Evolutionary conservation across 2,797 vertebrate genomes (phyloP).

Genomic region (Phrynocephalus forsythii): DNA sequence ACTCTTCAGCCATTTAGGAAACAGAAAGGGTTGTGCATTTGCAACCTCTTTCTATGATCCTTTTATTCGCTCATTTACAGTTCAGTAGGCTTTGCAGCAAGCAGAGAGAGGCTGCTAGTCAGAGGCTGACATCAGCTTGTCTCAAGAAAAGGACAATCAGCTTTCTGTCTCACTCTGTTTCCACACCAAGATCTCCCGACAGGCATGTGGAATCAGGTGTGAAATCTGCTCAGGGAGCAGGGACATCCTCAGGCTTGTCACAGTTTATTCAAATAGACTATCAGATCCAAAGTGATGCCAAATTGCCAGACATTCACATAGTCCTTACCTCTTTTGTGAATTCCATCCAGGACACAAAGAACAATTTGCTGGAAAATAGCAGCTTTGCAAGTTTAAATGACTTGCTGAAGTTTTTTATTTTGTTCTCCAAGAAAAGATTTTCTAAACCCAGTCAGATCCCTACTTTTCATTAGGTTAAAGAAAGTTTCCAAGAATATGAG

Average conservation of each 20-base stretch:
- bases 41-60: background rate
- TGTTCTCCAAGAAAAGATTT: background rate
- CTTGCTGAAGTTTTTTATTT: background rate
- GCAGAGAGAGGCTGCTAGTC: background rate
- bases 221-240: background rate
- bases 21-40: background rate
- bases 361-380: background rate
- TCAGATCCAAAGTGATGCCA: conserved; percentile 16
- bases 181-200: background rate
- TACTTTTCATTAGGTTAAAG: background rate
- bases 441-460: background rate
- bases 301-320: background rate
- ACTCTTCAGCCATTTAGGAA: background rate
- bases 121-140: background rate
- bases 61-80: background rate
- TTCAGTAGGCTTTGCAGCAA: background rate
- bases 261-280: background rate
- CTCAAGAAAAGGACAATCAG: background rate
- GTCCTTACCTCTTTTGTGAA: conserved; percentile 2
- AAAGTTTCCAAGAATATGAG: background rate
- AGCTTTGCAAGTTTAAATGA: background rate
- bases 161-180: background rate
- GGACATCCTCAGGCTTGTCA: background rate
- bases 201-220: conserved; percentile 27
- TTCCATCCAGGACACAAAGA: background rate